A percentile compares a stretch with the other conserved stretches of the same genome.
phyloP scores from a whole-genome alignment of 1,140 invertebrate species.

The Anastatus disparis region DNA sequence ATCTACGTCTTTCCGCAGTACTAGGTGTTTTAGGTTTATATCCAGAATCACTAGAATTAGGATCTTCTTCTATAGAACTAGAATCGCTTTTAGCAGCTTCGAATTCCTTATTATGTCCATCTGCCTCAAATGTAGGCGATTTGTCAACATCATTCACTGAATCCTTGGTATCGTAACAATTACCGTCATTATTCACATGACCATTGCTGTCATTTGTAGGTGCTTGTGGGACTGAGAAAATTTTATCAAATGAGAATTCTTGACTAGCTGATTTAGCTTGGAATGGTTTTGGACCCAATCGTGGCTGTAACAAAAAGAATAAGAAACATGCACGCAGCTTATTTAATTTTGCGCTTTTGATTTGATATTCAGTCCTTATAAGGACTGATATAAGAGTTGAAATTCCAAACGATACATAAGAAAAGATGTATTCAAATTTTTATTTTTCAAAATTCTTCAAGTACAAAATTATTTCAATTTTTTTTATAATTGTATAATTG shows the following conservation, averaged over 20 bases:
- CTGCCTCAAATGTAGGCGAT: slow-evolving; percentile 55
- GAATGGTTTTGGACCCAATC: slow-evolving; percentile 84
- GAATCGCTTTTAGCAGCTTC: slow-evolving; percentile 74
- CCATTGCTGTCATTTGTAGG: slow-evolving; percentile 66
- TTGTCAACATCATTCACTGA: slow-evolving; percentile 51
- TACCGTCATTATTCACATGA: slow-evolving; percentile 46
- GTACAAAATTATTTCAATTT: too few species aligned
- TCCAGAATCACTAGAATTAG: slow-evolving; percentile 71
- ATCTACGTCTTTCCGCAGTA: slow-evolving; percentile 78
- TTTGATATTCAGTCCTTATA: too few species aligned
- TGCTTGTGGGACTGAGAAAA: slow-evolving; percentile 80
- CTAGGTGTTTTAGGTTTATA: slow-evolving; percentile 78
- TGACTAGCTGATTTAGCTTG: slow-evolving; percentile 77
- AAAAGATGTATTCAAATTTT: too few species aligned
- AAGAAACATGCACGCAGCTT: too few species aligned
- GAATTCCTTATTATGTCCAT: slow-evolving; percentile 55
- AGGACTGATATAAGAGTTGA: too few species aligned
- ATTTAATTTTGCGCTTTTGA: too few species aligned
- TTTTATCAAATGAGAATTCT: slow-evolving; percentile 82
- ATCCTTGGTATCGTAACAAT: slow-evolving; percentile 42
- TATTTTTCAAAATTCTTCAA: too few species aligned
- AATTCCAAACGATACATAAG: too few species aligned
- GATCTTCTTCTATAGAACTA: slow-evolving; percentile 71
- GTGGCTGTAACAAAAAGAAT: slow-evolving; percentile 70
- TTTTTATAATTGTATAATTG: too few species aligned